Evolutionary conservation across 2,113 vertebrate species (phyloP).

Genomic region (Oceanodroma tethys): DNA sequence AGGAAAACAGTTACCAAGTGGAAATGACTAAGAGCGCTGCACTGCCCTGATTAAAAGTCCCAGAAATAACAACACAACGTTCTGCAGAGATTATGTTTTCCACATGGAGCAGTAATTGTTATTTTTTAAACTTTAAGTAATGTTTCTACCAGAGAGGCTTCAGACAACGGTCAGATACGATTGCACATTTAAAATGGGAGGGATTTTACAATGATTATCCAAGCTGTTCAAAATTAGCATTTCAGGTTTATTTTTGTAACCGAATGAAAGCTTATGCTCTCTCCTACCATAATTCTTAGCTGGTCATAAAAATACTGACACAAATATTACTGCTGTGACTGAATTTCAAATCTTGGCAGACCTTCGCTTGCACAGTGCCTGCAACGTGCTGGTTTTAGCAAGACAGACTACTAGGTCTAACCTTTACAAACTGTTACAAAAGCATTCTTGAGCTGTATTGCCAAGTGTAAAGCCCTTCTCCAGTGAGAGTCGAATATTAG

Average conservation of each 20-base stretch:
- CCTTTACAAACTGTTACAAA: background rate
- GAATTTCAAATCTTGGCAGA: background rate
- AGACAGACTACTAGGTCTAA: background rate
- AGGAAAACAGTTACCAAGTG: constrained; percentile 26
- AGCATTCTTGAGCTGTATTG: background rate
- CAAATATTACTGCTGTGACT: background rate
- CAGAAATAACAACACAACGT: background rate
- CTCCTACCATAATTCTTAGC: background rate
- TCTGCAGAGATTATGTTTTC: background rate
- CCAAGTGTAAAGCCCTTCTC: background rate
- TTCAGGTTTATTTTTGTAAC: constrained; percentile 1
- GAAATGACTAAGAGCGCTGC: constrained; percentile 44
- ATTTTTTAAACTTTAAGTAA: background rate
- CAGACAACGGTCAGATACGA: background rate
- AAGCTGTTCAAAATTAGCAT: background rate
- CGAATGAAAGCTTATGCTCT: background rate
- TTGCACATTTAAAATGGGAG: background rate
- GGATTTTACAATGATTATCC: background rate
- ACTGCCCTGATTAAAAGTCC: constrained; percentile 37
- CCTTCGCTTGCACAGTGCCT: background rate
- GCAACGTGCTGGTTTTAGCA: background rate
- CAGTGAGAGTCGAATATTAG: background rate
- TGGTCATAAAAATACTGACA: background rate
- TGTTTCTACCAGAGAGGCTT: background rate
- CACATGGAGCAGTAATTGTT: background rate